Conservation (phyloP, 2,113 vertebrate genomes). For the Corydoras maculifer region DNA sequence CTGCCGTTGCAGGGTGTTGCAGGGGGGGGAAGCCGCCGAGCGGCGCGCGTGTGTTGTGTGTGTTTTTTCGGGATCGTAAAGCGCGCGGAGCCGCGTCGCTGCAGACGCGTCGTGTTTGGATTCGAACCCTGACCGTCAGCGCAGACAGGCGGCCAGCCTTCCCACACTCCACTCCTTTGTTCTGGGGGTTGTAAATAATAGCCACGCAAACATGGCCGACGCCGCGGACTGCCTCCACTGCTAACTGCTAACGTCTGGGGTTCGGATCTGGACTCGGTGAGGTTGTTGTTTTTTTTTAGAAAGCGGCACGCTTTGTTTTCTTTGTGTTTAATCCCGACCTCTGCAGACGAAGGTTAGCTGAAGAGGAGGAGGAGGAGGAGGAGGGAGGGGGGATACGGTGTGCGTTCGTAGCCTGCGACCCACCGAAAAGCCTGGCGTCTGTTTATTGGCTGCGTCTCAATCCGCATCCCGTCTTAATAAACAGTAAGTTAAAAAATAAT, state of each 20-base stretch:
- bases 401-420: background rate
- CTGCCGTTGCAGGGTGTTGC: no score
- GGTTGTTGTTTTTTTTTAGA: background rate
- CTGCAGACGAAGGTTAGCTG: background rate
- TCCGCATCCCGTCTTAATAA: background rate
- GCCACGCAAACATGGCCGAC: constrained; percentile 76
- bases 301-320: background rate
- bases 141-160: constrained; percentile 11
- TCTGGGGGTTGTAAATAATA: constrained; percentile 60
- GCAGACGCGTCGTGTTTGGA: no score
- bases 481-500: background rate
- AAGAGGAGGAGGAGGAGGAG: background rate
- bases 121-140: no score
- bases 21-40: no score
- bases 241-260: constrained; percentile 31
- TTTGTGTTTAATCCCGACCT: background rate
- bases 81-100: no score
- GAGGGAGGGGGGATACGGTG: no score
- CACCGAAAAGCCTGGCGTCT: background rate
- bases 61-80: no score
- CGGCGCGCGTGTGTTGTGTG: no score
- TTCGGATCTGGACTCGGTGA: background rate
- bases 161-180: constrained; percentile 44
- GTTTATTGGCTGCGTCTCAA: background rate
- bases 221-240: constrained; percentile 52